phyloP scores from a whole-genome alignment of 2,113 vertebrate species.

The Muscicapa adusta region DNA sequence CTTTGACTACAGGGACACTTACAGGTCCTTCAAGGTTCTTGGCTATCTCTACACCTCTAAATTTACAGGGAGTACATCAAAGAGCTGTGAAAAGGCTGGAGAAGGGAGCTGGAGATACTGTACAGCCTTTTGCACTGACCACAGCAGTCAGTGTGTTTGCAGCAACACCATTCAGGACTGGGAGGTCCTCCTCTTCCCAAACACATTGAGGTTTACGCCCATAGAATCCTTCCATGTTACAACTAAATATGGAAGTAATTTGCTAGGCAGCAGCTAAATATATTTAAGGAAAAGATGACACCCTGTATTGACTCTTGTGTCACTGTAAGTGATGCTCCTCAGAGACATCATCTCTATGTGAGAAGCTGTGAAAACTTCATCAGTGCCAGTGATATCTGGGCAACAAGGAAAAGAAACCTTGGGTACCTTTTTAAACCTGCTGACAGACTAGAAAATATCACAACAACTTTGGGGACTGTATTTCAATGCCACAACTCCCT shows the following conservation, averaged over 20 bases:
- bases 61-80: not conserved
- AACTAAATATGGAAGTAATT: constrained; percentile 1
- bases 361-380: constrained; percentile 1
- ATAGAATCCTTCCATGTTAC: not conserved
- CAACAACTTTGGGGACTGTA: not conserved
- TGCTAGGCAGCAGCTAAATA: not conserved
- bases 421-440: not conserved
- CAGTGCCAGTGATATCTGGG: not conserved
- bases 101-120: not conserved
- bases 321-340: not conserved
- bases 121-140: not conserved
- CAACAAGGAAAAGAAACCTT: not conserved
- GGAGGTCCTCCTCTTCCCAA: not conserved
- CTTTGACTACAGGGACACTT: not conserved
- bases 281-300: not conserved
- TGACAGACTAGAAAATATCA: not conserved
- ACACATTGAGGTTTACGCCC: not conserved
- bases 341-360: not conserved
- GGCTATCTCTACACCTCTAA: not conserved
- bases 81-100: not conserved
- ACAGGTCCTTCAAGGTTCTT: not conserved
- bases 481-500: not conserved
- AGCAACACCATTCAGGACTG: not conserved
- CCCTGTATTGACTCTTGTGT: not conserved
- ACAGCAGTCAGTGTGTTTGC: not conserved